Base-by-base conservation (phyloP, 1,140 invertebrate species). In the Listronotus oregonensis region DNA sequence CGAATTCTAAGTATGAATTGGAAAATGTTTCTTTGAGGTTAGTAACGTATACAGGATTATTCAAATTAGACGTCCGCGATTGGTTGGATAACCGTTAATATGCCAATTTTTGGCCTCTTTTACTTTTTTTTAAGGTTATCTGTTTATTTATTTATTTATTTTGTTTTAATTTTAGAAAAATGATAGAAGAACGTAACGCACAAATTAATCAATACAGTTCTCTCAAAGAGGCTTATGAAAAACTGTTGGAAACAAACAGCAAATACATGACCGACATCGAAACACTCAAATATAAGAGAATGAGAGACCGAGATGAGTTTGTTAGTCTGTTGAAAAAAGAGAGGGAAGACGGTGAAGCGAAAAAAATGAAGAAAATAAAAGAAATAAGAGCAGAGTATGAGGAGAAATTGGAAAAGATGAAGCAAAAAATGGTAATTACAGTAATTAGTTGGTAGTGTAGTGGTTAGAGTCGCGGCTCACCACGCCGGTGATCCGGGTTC, bases 331-430 rank as follows among this genome's bases (percentile, higher is more conserved):
- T 77, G 43, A 72, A 73, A 49, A 75, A 76, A 60, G 71, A 77
- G 49, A 51, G 68, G 18, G 65, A 69, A 37, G 69, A 74, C 31
- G 42, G 39, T 9, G 64, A 67, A 10, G 34, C 46, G 8, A 70
- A 62, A 46, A 58, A 75, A 32, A 55, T 18, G 7, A 73, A 71
- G 40, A 72, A 64, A 51, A 64, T 77, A 15, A 74, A 77, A 43
- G 84, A 86, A 55, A 80, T 87, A 12, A 78, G 85, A 14, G 79
- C 81, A 7, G 85, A 87, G 68, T 85, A 87, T 75, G 86, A 88
- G 70, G 84, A 83, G 59, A 88, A 88, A 77, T 77, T 88, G 66
- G 85, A 85, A 64, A 82, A 85, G 75, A 87, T 88, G 85, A 88
- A 87, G 71, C 79, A 81, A 8, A 87, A 86, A 84, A 87, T 88